A percentile compares a stretch with the other conserved stretches of the same genome.
phyloP scores from a whole-genome alignment of 2,113 vertebrate species.

The Athene noctua region DNA sequence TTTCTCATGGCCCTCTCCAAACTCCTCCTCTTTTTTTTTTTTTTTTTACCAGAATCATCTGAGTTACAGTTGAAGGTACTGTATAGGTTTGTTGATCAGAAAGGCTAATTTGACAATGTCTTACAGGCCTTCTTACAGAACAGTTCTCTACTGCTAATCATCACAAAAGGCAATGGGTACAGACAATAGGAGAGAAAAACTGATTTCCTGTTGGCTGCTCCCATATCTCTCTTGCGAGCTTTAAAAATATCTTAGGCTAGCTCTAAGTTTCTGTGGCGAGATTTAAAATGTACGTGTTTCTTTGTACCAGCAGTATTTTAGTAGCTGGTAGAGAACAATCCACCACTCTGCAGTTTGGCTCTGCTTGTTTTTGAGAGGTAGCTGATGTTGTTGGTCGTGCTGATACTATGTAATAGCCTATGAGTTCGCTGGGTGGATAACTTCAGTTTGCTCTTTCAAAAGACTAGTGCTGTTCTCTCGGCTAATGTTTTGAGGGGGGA shows the following conservation, averaged over 20 bases:
- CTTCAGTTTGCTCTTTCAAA: not conserved
- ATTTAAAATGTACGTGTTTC: not conserved
- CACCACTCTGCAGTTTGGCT: not conserved
- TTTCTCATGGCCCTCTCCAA: not conserved
- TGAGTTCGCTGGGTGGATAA: not conserved
- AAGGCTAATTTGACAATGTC: not conserved
- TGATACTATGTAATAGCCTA: rapidly evolving
- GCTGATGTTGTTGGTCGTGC: not conserved
- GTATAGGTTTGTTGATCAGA: not conserved
- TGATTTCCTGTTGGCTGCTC: not conserved
- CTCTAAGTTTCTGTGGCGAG: not conserved
- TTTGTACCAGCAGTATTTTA: not conserved
- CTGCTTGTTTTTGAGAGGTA: not conserved
- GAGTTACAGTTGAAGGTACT: not conserved
- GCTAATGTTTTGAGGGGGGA: not conserved
- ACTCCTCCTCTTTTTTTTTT: not conserved
- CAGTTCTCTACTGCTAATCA: not conserved
- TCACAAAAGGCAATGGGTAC: not conserved
- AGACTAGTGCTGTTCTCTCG: not conserved
- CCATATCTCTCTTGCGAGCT: not conserved
- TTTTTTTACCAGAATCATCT: not conserved
- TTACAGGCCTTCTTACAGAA: not conserved
- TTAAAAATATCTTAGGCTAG: not conserved
- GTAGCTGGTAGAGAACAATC: not conserved
- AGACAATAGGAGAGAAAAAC: not conserved